Base-by-base conservation (phyloP, 2,888 invertebrate genomes). In the Agrotis puta region DNA sequence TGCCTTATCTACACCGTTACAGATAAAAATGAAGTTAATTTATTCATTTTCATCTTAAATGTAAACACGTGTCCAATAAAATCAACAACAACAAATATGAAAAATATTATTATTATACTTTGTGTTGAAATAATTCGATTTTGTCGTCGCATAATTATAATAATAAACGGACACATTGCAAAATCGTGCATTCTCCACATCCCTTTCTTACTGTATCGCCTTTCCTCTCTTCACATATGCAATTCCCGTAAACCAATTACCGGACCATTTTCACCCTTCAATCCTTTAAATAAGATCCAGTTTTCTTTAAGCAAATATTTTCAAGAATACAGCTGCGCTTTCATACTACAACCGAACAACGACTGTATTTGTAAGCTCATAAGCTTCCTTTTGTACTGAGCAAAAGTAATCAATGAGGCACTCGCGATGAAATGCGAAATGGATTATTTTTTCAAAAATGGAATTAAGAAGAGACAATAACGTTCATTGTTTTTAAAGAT, bases 401-500 rank as follows among this genome's bases (percentile, higher is more conserved):
- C 48, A 33, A 73, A 63, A 77, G 85, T 85, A 91, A 93, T 94
- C 93, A 94, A 93, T 93, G 93, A 92, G 90, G 88, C 92, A 90
- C 90, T 93, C 91, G 91, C 91, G 92, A 94, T 94, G 93, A 95
- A 95, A 95, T 93, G 93, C 94, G 94, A 94, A 95, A 94, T 94
- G 95, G 94, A 95, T 95, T 95, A 94, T 95, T 96, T 95, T 96
- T 95, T 95, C 93, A 95, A 95, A 96, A 95, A 96, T 95, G 95
- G 95, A 94, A 95, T 95, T 95, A 95, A 94, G 94, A 93, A 94
- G 94, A 95, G 95, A 96, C 95, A 96, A 95, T 95, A 96, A 95
- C 94, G 94, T 90, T 94, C 94, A 95, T 96, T 96, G 95, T 95
- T 94, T 93, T 94, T 93, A 94, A 95, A 95, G 93, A 96, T 95